Percentiles rank a stretch among this genome's conserved stretches.
Evolutionary conservation across 2,113 vertebrate species (phyloP).

Genomic region (Rhodinocichla rosea): DNA sequence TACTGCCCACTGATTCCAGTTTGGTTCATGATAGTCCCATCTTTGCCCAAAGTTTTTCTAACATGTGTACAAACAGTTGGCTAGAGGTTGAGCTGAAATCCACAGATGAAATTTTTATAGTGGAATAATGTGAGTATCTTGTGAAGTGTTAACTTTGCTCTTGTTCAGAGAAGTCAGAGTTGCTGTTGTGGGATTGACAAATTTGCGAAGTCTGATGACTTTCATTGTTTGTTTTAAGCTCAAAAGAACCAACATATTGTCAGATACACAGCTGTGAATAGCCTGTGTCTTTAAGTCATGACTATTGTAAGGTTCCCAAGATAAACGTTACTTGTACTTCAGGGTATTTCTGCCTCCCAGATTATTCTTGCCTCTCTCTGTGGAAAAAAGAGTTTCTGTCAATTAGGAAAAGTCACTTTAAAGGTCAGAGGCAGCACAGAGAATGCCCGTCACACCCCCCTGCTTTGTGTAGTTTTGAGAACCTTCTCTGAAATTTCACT

Average conservation of each 20-base stretch:
- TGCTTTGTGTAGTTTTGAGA: background rate
- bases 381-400: background rate
- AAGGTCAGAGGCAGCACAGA: background rate
- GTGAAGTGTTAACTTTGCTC: background rate
- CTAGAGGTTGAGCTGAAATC: background rate
- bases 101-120: background rate
- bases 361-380: background rate
- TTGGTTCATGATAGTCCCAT: background rate
- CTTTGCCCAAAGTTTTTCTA: background rate
- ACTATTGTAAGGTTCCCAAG: background rate
- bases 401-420: background rate
- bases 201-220: background rate
- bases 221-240: background rate
- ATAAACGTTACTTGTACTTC: background rate
- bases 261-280: background rate
- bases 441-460: fast-evolving
- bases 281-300: background rate
- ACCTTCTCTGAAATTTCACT: background rate
- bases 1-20: background rate
- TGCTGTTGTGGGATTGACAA: background rate
- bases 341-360: background rate
- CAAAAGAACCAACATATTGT: background rate
- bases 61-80: background rate
- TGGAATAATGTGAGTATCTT: background rate
- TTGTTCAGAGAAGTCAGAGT: background rate